Evolutionary conservation across 2,797 vertebrate species (phyloP), one percentile per base, ranked within the genome.

Genomic region (Eulemur coronatus): DNA sequence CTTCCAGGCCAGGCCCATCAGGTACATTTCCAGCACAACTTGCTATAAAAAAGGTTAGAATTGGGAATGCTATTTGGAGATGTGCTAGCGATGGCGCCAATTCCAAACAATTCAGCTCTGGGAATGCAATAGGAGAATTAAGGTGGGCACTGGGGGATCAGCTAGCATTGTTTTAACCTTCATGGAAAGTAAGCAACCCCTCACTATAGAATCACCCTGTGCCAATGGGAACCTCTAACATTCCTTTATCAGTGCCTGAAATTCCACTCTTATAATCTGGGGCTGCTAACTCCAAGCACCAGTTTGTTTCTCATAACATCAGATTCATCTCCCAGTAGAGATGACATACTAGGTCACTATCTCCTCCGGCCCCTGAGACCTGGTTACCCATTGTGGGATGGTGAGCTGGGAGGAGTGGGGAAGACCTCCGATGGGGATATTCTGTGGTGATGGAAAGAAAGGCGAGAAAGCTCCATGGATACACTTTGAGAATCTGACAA

Each of bases 401-500:
- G 57, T 57, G 59, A 59, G 10, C 8, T 87, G 38, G 30, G 24
- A 81, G 4, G 35, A 17, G 3, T 17, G 30, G 72, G 52, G 69
- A 75, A 69, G 28, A 52, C 1, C 4, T 79, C 78, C 57, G 20
- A 2, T 38, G 22, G 65, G 69, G 43, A 55, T 89, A 50, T 52
- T 94, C 22, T 61, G 50, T 76, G 43, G 20, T 57, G 59, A 76
- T 48, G 59, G 59, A 73, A 73, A 73, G 80, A 92, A 78, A 80
- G 72, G 48, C 63, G 43, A 87, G 75, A 69, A 91, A 89, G 22
- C 89, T 94, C 67, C 57, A 89, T 63, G 70, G 14, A 41, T 89
- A 79, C 38, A 48, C 63, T 94, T 95, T 80, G 43, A 52, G 73
- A 96, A 75, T 59, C 18, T 91, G 55, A 94, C 89, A 89, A 79